Conservation (phyloP, 2,113 vertebrate species). For the Potamarius usumacintae region DNA sequence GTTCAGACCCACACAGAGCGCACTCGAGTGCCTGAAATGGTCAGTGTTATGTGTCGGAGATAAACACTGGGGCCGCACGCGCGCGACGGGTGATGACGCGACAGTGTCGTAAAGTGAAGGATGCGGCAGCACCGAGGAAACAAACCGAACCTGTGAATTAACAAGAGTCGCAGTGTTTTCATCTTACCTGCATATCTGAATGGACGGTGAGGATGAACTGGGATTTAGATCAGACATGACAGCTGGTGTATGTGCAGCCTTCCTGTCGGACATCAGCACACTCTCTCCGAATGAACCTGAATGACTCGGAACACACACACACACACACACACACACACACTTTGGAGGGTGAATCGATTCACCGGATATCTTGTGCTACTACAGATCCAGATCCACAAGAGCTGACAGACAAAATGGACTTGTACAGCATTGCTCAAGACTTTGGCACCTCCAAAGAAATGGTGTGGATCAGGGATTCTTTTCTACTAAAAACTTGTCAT, state of each 20-base stretch:
- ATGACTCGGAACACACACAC: conserved; percentile 16
- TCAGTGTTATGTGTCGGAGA: neutral
- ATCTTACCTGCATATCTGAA: conserved; percentile 85
- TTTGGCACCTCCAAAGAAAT: no score
- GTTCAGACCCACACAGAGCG: neutral
- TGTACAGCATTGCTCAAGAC: no score
- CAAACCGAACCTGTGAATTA: neutral
- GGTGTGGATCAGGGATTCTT: no score
- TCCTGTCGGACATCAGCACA: conserved; percentile 40
- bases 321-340: neutral
- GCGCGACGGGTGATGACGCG: neutral
- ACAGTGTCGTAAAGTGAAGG: neutral
- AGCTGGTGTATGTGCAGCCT: conserved; percentile 22
- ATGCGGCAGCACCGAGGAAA: neutral
- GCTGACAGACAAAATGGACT: no score
- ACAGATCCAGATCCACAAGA: neutral
- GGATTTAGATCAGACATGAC: conserved; percentile 64
- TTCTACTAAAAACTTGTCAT: no score
- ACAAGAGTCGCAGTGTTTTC: neutral
- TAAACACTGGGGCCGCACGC: conserved; percentile 27
- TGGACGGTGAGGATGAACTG: conserved; percentile 63
- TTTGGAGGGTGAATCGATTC: conserved; percentile 56
- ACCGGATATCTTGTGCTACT: neutral
- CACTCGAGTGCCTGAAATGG: neutral
- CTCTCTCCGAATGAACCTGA: conserved; percentile 29